Evolutionary conservation across 2,797 vertebrate species (phyloP).

Genomic region (Phyllotis vaccarum): DNA sequence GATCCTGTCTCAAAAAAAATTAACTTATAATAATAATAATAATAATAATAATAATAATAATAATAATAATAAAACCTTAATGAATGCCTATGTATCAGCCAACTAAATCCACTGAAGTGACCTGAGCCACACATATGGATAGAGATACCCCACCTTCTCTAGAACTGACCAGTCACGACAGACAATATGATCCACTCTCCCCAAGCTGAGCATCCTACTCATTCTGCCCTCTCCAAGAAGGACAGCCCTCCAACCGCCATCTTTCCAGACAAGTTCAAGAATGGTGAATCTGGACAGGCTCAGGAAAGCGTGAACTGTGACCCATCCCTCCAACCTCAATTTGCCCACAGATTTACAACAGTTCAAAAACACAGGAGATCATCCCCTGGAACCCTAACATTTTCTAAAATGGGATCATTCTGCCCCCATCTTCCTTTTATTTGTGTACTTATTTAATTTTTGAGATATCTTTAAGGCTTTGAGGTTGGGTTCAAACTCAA

Average conservation of each 20-base stretch:
- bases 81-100: background rate
- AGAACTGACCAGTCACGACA: background rate
- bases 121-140: no score
- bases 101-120: no score
- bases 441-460: background rate
- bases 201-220: background rate
- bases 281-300: background rate
- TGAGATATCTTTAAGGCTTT: background rate
- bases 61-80: background rate
- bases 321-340: background rate
- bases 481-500: background rate
- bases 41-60: background rate
- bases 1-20: background rate
- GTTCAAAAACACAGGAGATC: background rate
- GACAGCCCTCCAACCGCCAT: background rate
- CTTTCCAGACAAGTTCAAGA: background rate
- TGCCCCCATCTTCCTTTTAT: background rate
- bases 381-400: background rate
- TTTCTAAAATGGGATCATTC: background rate
- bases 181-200: accelerated
- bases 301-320: background rate
- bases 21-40: background rate
- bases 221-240: background rate
- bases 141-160: background rate
- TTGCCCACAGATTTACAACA: background rate